These are phyloP conservation scores for Tanypteryx hageni DNA, from an alignment of 2,888 invertebrate species.

Conservation along the genomic window DNA sequence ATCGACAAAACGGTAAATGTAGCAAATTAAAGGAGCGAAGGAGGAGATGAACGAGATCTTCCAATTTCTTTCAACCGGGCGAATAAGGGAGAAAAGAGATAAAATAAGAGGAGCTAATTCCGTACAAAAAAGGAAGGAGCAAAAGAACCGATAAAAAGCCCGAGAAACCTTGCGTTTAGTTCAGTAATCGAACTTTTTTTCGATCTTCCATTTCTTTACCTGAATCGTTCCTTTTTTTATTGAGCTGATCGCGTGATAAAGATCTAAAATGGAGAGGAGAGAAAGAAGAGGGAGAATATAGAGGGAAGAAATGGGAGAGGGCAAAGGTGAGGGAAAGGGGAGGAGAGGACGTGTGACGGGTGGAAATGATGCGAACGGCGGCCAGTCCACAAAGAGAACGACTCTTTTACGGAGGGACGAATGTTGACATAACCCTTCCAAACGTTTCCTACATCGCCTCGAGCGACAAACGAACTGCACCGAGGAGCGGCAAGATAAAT, in stretches of 20 bases:
- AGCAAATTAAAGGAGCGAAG: constrained; percentile 37
- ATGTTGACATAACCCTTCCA: constrained; percentile 56
- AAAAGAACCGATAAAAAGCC: constrained; percentile 34
- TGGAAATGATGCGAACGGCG: constrained; percentile 12
- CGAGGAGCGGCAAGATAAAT: constrained; percentile 5
- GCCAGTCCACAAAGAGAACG: neutral
- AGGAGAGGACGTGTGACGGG: neutral
- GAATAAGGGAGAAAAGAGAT: constrained; percentile 23
- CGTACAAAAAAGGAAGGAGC: constrained; percentile 35
- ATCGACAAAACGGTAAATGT: constrained; percentile 3
- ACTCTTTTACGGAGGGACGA: constrained; percentile 46
- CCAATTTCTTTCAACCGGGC: constrained; percentile 17
- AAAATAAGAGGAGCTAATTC: constrained; percentile 41
- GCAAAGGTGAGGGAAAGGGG: neutral
- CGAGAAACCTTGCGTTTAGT: constrained; percentile 41
- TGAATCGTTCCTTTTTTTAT: constrained; percentile 3
- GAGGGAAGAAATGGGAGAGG: neutral
- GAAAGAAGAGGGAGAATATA: neutral
- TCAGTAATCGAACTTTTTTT: constrained; percentile 38
- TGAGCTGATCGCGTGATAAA: neutral
- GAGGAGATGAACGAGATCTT: constrained; percentile 6
- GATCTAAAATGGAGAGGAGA: constrained; percentile 34
- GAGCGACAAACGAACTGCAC: constrained; percentile 33
- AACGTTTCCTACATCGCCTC: constrained; percentile 56
- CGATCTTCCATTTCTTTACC: constrained; percentile 27